Percentiles rank a stretch among this genome's conserved stretches.
Evolutionary conservation across 1,140 invertebrate genomes (phyloP).

Genomic region (Panagrolaimus sp.): DNA sequence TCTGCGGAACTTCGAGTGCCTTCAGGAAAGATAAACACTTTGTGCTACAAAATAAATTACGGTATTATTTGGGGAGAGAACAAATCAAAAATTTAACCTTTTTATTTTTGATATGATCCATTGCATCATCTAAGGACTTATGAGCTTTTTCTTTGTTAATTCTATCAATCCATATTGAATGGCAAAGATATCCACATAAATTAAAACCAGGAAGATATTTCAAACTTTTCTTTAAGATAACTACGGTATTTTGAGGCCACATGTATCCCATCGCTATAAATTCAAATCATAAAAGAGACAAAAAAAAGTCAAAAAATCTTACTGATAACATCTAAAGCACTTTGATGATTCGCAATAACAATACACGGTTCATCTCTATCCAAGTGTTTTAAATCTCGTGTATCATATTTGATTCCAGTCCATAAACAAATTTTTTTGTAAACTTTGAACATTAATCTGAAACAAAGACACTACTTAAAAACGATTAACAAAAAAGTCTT

Average conservation of each 20-base stretch:
- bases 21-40: constrained; percentile 62
- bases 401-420: constrained; percentile 33
- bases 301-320: not conserved
- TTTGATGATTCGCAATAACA: constrained; percentile 38
- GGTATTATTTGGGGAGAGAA: not conserved
- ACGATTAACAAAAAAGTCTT: not conserved
- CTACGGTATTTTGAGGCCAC: constrained; percentile 31
- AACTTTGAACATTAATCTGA: constrained; percentile 3
- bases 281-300: not conserved
- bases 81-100: constrained; percentile 23
- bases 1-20: constrained; percentile 62
- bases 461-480: not conserved
- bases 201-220: constrained; percentile 39
- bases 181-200: constrained; percentile 28
- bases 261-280: constrained; percentile 25
- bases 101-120: constrained; percentile 22
- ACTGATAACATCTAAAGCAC: constrained; percentile 33
- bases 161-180: constrained; percentile 23
- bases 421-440: not conserved
- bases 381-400: constrained; percentile 31
- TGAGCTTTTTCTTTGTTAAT: constrained; percentile 22
- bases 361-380: constrained; percentile 23
- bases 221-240: constrained; percentile 35
- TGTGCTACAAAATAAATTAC: constrained; percentile 23
- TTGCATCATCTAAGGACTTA: constrained; percentile 13